These are phyloP conservation scores for Malthinus flaveolus DNA, from an alignment of 2,888 invertebrate genomes.

Conservation along the genomic window DNA sequence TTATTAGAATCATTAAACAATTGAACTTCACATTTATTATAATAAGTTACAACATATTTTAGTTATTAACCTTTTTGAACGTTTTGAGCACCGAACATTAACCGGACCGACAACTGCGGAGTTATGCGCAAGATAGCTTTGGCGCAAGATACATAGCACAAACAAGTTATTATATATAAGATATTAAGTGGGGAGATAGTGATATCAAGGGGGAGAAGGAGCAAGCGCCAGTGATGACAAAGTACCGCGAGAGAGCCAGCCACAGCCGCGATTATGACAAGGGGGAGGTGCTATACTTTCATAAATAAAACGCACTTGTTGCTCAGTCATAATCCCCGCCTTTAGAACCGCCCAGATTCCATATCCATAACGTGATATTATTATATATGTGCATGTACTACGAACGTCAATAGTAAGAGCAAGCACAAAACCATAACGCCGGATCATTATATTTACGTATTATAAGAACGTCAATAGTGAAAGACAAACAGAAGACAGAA, in stretches of 20 bases:
- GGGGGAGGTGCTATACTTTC: slow-evolving; percentile 68
- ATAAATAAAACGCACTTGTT: slow-evolving; percentile 73
- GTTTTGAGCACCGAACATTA: too few species aligned
- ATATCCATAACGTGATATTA: slow-evolving; percentile 47
- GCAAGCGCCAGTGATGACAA: slow-evolving; percentile 55
- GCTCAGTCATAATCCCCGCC: slow-evolving; percentile 64
- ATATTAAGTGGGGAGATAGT: slow-evolving; percentile 48
- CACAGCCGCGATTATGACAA: slow-evolving; percentile 70
- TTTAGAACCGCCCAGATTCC: slow-evolving; percentile 54
- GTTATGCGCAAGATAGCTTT: slow-evolving; percentile 16
- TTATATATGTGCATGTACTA: background rate
- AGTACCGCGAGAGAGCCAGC: slow-evolving; percentile 60
- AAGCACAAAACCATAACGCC: background rate
- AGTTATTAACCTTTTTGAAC: too few species aligned
- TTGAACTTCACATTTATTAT: too few species aligned
- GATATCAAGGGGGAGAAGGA: slow-evolving; percentile 42
- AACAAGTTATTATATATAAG: slow-evolving; percentile 58
- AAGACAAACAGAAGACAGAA: too few species aligned
- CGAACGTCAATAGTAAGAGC: background rate
- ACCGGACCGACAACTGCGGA: background rate
- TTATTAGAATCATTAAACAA: too few species aligned
- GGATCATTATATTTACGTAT: too few species aligned
- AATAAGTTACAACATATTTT: too few species aligned
- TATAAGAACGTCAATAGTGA: too few species aligned
- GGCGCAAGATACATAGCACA: slow-evolving; percentile 40